Evolutionary conservation across 2,113 vertebrate species (phyloP).

Genomic region (Peromyscus polionotus): DNA sequence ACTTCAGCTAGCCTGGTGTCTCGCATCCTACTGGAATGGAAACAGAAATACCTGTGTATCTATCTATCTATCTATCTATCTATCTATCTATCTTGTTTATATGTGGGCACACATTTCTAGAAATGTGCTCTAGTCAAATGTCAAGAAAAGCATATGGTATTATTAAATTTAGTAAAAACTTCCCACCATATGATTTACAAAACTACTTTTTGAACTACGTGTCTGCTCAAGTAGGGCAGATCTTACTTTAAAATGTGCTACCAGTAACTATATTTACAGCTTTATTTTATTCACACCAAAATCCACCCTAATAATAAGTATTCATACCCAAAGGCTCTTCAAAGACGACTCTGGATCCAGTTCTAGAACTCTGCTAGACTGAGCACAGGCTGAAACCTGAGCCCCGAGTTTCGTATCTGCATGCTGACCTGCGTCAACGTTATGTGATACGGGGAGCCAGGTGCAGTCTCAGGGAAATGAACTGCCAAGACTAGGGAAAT

Average conservation of each 20-base stretch:
- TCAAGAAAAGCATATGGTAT: conserved; percentile 19
- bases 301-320: neutral
- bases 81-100: neutral
- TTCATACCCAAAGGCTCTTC: neutral
- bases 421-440: neutral
- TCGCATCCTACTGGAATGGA: neutral
- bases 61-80: neutral
- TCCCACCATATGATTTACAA: conserved; percentile 1
- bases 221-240: neutral
- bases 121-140: conserved; percentile 1
- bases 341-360: neutral
- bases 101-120: neutral
- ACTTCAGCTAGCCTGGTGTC: neutral
- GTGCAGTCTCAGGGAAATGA: neutral
- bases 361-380: neutral
- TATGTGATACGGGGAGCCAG: conserved; percentile 45
- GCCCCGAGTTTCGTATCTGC: neutral
- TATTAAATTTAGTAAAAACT: conserved; percentile 23
- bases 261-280: neutral
- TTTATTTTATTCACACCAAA: conserved; percentile 32
- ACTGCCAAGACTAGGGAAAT: neutral
- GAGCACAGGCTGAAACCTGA: conserved; percentile 10
- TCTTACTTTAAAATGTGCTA: conserved; percentile 31
- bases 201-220: neutral
- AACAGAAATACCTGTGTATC: neutral